Percentiles rank a stretch among this genome's conserved stretches.
These are phyloP conservation scores for Muschampia plurimacula DNA, from an alignment of 2,888 invertebrate genomes.

Conservation along the genomic window DNA sequence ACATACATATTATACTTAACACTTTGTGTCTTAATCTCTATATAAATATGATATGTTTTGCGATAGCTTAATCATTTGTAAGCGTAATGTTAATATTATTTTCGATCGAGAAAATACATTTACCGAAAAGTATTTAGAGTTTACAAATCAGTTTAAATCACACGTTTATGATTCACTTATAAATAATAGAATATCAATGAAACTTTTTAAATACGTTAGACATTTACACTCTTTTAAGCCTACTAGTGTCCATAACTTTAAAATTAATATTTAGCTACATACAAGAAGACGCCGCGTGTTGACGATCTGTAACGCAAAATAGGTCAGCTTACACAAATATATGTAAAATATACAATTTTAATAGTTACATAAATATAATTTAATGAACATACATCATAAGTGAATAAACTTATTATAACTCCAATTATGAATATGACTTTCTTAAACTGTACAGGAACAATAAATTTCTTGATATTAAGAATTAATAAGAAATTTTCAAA, in stretches of 20 bases:
- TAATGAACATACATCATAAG: no score
- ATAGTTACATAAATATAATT: no score
- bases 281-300: background rate
- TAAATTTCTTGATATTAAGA: no score
- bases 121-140: background rate
- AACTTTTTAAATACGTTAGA: background rate
- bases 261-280: slow-evolving; percentile 19
- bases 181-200: no score
- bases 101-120: background rate
- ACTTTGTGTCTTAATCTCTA: background rate
- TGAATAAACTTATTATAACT: no score
- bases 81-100: no score
- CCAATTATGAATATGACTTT: no score
- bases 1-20: background rate
- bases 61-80: background rate
- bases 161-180: no score
- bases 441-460: no score
- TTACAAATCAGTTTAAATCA: no score
- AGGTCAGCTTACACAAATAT: background rate
- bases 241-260: slow-evolving; percentile 1
- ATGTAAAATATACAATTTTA: no score
- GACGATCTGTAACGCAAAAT: slow-evolving; percentile 15
- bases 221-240: background rate
- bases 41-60: slow-evolving; percentile 7
- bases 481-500: background rate